Evolutionary conservation across 2,113 vertebrate genomes (phyloP), one percentile per base, ranked within the genome.

Genomic region (Silurus asotus): DNA sequence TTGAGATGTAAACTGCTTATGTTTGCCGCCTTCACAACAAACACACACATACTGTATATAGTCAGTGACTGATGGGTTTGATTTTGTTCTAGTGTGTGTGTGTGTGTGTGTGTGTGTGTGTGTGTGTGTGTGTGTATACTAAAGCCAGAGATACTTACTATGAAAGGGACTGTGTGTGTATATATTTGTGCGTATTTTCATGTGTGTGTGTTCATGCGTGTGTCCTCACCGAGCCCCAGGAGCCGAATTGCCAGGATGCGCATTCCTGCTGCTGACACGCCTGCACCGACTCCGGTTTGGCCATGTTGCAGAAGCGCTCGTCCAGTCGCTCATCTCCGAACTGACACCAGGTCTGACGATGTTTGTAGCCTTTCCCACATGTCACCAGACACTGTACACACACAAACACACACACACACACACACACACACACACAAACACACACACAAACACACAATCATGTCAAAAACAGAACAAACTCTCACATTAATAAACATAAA

Each of bases 271-370:
- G 97, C 91, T 97, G 97, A 92, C 98, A 99, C 0, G 90, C 88
- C 92, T 97, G 96, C 86, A 96, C 95, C 0, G 97, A 96, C 82
- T 96, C 95, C 0, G 98, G 98, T 92, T 98, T 98, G 0, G 94
- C 92, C 19, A 95, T 92, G 80, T 96, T 94, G 1, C 98, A 99
- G 80, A 96, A 95, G 45, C 93, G 92, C 90, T 99, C 97, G 0
- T 96, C 96, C 9, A 98, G 84, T 11, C 93, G 96, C 75, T 97
- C 97, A 90, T 98, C 97, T 53, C 96, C 97, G 86, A 98, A 98
- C 92, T 98, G 97, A 93, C 98, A 99, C 97, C 97, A 99, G 0
- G 95, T 96, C 92, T 97, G 98, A 23, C 98, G 96, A 89, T 97
- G 98, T 89, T 96, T 97, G 83, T 97, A 97, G 76, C 98, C 98